phyloP scores from a whole-genome alignment of 2,888 invertebrate genomes.

The Drosophila eohydei region DNA sequence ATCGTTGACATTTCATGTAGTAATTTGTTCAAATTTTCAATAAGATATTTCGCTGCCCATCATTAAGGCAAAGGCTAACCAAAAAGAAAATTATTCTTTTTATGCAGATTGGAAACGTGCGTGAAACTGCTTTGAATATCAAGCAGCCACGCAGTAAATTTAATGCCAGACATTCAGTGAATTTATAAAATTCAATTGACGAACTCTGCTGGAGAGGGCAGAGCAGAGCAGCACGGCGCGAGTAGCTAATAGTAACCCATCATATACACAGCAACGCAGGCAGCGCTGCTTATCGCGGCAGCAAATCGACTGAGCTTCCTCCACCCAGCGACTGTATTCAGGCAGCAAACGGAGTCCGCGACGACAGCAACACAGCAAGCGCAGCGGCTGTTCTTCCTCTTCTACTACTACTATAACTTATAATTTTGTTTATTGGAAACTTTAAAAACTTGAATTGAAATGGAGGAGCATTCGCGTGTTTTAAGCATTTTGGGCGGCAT shows the following conservation, averaged over 20 bases:
- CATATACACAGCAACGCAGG: conserved; percentile 8
- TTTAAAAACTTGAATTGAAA: conserved; percentile 20
- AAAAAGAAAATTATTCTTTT: conserved; percentile 30
- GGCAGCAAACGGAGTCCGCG: conserved; percentile 42
- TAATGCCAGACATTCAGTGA: conserved; percentile 29
- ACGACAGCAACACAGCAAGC: conserved; percentile 26
- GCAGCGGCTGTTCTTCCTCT: conserved; percentile 1
- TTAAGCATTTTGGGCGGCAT: conserved; percentile 70
- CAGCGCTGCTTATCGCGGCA: conserved; percentile 26
- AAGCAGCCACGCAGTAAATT: conserved; percentile 35
- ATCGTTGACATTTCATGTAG: conserved; percentile 40
- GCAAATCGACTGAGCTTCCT: conserved; percentile 14
- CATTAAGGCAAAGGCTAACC: not conserved
- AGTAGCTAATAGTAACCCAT: conserved; percentile 4
- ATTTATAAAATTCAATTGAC: conserved; percentile 51
- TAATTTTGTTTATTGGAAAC: not conserved
- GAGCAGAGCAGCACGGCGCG: not conserved
- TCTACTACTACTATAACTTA: not conserved
- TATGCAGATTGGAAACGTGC: conserved; percentile 39
- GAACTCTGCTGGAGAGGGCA: conserved; percentile 22
- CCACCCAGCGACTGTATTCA: conserved; percentile 13
- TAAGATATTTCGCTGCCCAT: conserved; percentile 18
- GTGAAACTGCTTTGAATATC: conserved; percentile 60
- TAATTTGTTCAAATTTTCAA: conserved; percentile 19
- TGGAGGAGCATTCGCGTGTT: conserved; percentile 65